Base-by-base conservation (phyloP, 1,140 invertebrate species). In the Himalopsyche phryganea region DNA sequence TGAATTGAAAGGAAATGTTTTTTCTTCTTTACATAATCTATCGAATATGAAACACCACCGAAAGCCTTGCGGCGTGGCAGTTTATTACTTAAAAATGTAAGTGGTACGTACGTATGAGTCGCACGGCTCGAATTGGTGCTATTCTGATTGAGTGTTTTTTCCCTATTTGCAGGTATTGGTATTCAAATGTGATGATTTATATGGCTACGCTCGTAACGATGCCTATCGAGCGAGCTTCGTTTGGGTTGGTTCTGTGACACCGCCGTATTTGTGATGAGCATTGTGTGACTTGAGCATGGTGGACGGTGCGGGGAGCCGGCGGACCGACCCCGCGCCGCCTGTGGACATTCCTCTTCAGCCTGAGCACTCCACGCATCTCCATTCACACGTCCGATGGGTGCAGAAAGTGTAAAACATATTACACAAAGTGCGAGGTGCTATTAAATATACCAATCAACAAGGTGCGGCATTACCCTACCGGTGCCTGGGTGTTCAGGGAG, bases 121-220 rank as follows among this genome's bases (percentile, higher is more conserved):
- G 23, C 23, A 28, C 71, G 71, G 71, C 74, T 70, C 74, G 72
- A 71, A 69, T 68, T 32, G 72, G 72, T 74, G 65, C 69, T 72
- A 72, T 28, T 47, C 52, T 32, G 13, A 18, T 45, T 35, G 7
- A 5, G 73, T 65, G 67, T 28, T 35, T 57, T 57, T 51, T 56
- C 49, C 53, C 61, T 52, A 59, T 66, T 28, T 69, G 69, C 72
- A 65, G 65, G 79, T 81, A 83, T 83, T 83, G 81, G 81, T 83
- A 83, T 83, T 83, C 81, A 83, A 83, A 83, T 83, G 81, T 80
- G 74, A 73, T 73, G 23, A 9, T 28, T 28, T 28, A 44, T 36
- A 36, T 50, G 23, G 23, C 23, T 28, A 28, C 23, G 23, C 23
- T 28, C 23, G 23, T 9, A 5, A 28, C 23, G 23, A 28, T 28